These are phyloP conservation scores for Fulica atra DNA, from an alignment of 2,113 vertebrate species.

Conservation along the genomic window DNA sequence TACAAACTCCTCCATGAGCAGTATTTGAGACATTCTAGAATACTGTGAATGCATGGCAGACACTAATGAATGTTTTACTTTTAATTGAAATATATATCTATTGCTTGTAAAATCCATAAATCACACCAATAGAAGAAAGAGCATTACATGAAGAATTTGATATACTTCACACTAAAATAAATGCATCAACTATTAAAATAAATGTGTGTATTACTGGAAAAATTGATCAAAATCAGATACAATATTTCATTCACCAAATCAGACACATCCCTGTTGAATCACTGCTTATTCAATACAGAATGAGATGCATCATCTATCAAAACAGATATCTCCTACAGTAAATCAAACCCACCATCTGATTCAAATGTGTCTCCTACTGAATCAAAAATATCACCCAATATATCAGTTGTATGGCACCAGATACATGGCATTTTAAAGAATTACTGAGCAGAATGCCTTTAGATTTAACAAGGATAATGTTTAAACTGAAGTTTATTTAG, in stretches of 20 bases:
- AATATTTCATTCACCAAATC: conserved; percentile 77
- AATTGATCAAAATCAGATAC: conserved; percentile 78
- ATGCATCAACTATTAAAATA: conserved; percentile 78
- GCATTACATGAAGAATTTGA: conserved; percentile 61
- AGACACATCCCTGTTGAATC: conserved; percentile 74
- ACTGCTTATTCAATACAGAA: conserved; percentile 74
- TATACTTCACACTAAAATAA: conserved; percentile 72
- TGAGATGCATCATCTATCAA: conserved; percentile 77
- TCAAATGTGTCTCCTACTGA: conserved; percentile 60
- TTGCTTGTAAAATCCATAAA: conserved; percentile 65
- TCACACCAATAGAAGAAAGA: conserved; percentile 63
- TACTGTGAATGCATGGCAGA: neutral
- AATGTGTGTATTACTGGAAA: conserved; percentile 72
- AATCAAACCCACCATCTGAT: conserved; percentile 74
- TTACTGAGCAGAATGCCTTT: conserved; percentile 28
- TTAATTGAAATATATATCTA: conserved; percentile 72
- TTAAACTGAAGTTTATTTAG: conserved; percentile 62
- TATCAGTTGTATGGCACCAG: conserved; percentile 67
- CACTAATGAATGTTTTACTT: conserved; percentile 49
- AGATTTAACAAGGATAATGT: conserved; percentile 38
- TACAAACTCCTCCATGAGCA: neutral
- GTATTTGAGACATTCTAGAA: neutral
- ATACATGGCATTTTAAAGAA: conserved; percentile 67
- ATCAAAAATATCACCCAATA: conserved; percentile 72
- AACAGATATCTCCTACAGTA: conserved; percentile 67